Evolutionary conservation across 2,113 vertebrate genomes (phyloP).

Genomic region (Takifugu bimaculatus): DNA sequence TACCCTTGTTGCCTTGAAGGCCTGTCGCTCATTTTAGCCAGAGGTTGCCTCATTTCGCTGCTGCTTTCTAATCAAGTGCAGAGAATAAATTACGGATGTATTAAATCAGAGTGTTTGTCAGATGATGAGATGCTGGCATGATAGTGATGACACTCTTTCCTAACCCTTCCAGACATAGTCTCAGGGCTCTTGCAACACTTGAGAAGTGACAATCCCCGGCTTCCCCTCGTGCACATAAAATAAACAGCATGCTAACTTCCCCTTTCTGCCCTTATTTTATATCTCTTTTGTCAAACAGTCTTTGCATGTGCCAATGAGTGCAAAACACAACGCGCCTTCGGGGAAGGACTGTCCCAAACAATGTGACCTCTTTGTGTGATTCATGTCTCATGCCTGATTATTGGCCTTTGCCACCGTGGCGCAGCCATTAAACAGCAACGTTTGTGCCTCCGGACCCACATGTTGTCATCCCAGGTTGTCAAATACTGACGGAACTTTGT

Average conservation of each 20-base stretch:
- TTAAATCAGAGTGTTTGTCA: too few relatives aligned
- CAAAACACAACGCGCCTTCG: background rate
- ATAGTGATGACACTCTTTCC: background rate
- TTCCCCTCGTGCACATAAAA: background rate
- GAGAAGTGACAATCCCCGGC: background rate
- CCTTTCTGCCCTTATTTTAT: background rate
- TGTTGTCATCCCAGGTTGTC: background rate
- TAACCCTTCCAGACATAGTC: background rate
- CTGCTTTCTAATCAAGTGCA: constrained; percentile 5
- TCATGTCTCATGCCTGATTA: constrained; percentile 3
- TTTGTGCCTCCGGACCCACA: background rate
- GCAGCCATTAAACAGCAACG: background rate
- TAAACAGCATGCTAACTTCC: background rate
- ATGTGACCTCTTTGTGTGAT: background rate
- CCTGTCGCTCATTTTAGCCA: constrained; percentile 22
- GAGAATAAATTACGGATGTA: background rate
- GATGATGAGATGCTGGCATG: too few relatives aligned
- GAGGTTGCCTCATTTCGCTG: background rate
- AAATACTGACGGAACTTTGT: background rate
- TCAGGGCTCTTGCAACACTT: background rate
- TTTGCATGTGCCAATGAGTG: constrained; percentile 3
- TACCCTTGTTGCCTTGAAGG: constrained; percentile 31
- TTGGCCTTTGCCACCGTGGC: background rate
- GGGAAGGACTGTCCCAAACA: background rate
- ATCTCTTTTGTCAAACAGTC: background rate